Base-by-base conservation (phyloP, 2,888 invertebrate genomes). In the Dichetophora obliterata region DNA sequence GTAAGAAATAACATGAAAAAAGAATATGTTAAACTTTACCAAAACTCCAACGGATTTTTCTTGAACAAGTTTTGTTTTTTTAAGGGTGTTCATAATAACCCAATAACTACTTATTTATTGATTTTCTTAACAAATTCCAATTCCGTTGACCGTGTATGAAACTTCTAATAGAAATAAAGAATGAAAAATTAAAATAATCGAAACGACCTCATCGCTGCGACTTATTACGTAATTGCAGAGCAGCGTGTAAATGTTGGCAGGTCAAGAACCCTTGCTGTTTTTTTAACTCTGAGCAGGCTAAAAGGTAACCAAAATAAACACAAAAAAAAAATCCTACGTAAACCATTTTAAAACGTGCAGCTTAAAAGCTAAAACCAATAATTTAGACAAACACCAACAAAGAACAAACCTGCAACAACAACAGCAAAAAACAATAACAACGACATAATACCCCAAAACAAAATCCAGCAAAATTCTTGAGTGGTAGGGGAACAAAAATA, bases 211-310 rank as follows among this genome's bases (percentile, higher is more conserved):
- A 69, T 63, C 65, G 16, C 22, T 43, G 19, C 52, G 74, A 37
- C 43, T 61, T 71, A 70, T 77, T 79, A 81, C 68, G 77, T 79
- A 82, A 77, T 80, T 79, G 78, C 75, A 78, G 77, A 70, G 73
- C 65, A 43, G 50, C 61, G 48, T 77, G 34, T 54, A 76, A 78
- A 77, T 71, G 75, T 77, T 70, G 66, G 16, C 76, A 72, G 80
- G 82, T 82, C 79, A 80, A 80, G 75, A 79, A 79, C 75, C 78
- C 72, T 61, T 31, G 24, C 16, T 9, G 37, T 19, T 31, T 22
- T 14, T 54, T 57, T 5, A 68, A 16, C 43, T 71, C 27, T 14
- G 5, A 6, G 52, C 31, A 34, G 19, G 43, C 43, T 9, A n/a
- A 54, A 11, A 31, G 43, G 27, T 24, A 50, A 69, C 43, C 19